phyloP scores from a whole-genome alignment of 1,140 invertebrate species.

The Macrostomum lignano region DNA sequence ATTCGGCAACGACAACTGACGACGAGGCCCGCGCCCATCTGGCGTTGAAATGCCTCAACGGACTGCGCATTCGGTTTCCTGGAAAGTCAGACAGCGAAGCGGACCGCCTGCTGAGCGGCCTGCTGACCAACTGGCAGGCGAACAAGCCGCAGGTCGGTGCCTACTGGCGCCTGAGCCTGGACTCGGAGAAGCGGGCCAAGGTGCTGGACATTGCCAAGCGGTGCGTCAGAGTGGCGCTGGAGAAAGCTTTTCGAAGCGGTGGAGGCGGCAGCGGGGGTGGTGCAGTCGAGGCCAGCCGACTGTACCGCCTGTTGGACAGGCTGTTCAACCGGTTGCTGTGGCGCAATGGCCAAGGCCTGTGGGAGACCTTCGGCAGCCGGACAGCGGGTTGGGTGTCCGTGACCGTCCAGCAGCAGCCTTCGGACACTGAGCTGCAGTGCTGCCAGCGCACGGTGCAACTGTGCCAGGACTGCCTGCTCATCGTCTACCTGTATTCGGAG shows the following conservation, averaged over 20 bases:
- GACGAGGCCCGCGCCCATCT: no score
- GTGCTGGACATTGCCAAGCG: constrained; percentile 20
- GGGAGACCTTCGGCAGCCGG: no score
- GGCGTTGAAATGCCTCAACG: no score
- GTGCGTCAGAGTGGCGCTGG: constrained; percentile 19
- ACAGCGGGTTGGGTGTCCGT: no score
- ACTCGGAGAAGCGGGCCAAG: constrained; percentile 24
- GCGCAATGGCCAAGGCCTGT: constrained; percentile 25
- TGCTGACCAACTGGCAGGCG: constrained; percentile 25
- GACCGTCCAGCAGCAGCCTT: no score
- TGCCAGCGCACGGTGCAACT: constrained; percentile 23
- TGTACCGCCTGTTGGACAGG: constrained; percentile 19
- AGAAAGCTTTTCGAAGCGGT: constrained; percentile 14
- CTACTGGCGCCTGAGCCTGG: constrained; percentile 26
- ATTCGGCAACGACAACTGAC: no score
- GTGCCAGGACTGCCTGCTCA: constrained; percentile 24
- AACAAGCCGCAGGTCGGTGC: constrained; percentile 25
- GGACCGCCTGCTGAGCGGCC: no score
- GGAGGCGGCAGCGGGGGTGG: constrained; percentile 17
- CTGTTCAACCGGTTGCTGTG: constrained; percentile 24
- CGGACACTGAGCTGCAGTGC: constrained; percentile 21
- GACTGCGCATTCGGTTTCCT: no score
- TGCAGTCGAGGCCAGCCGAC: constrained; percentile 13
- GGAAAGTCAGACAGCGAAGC: no score
- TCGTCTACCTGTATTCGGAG: constrained; percentile 26